Evolutionary conservation across 2,797 vertebrate genomes (phyloP).

Genomic region (Chloroceryle inda): DNA sequence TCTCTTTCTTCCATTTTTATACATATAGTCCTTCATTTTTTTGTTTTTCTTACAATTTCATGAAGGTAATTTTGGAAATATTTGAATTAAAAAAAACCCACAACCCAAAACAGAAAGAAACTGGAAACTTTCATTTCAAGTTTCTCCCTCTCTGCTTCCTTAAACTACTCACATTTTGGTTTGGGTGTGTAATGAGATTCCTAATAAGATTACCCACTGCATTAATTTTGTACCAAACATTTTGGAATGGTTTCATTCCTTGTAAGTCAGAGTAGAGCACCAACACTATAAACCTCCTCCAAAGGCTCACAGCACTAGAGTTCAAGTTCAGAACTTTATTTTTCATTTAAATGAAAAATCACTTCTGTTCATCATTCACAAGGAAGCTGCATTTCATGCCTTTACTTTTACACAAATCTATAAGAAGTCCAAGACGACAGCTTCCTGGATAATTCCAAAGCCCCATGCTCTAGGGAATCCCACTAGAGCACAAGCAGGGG

Average conservation of each 20-base stretch:
- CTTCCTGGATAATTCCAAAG: not conserved
- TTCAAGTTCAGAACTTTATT: not conserved
- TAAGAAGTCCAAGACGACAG: not conserved
- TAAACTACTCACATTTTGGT: not conserved
- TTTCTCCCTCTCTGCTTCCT: not conserved
- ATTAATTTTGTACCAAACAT: not conserved
- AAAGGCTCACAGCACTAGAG: not conserved
- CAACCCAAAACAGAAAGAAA: not conserved
- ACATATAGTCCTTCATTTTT: not conserved
- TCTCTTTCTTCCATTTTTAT: not conserved
- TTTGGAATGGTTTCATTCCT: not conserved
- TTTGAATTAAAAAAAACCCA: not conserved
- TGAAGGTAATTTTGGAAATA: not conserved
- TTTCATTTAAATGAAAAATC: not conserved
- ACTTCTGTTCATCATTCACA: not conserved
- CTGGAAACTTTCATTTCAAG: not conserved
- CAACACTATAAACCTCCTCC: not conserved
- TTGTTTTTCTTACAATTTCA: not conserved
- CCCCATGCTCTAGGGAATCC: not conserved
- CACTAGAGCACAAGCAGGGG: not conserved
- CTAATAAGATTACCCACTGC: not conserved
- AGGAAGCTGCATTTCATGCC: not conserved
- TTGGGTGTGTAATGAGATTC: not conserved
- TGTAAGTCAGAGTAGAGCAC: not conserved
- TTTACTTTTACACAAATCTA: not conserved